These are phyloP conservation scores for Popillia japonica DNA, from an alignment of 1,140 invertebrate species.

Conservation along the genomic window DNA sequence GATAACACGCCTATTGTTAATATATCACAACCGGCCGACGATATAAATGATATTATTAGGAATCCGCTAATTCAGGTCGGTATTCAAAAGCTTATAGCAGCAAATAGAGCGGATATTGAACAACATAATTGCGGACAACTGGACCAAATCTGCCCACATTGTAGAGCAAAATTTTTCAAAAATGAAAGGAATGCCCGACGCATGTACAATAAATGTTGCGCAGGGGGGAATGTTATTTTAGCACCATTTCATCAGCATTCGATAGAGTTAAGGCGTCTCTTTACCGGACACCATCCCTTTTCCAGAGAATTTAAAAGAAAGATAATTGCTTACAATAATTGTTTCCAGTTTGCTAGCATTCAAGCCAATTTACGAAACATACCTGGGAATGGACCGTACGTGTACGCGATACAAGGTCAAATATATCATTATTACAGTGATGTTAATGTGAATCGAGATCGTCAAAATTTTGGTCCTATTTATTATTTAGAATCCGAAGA, in stretches of 20 bases:
- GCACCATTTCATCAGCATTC: background rate
- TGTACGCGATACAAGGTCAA: background rate
- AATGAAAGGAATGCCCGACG: no score
- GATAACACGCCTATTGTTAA: no score
- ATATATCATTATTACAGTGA: background rate
- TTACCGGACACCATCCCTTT: background rate
- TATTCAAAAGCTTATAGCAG: no score
- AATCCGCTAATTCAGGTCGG: no score
- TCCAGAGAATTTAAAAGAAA: background rate
- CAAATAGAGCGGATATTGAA: no score
- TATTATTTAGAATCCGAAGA: background rate
- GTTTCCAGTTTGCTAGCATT: background rate
- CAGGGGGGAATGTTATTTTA: no score
- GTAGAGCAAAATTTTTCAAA: no score
- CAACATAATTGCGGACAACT: no score
- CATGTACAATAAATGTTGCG: no score
- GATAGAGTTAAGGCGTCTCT: background rate
- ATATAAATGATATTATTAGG: no score
- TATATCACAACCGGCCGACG: no score
- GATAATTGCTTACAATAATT: background rate
- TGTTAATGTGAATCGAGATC: background rate
- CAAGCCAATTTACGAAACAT: background rate
- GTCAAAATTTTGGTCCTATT: background rate
- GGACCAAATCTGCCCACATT: no score
- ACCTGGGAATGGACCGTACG: background rate